phyloP scores from a whole-genome alignment of 2,113 vertebrate genomes.

The Pterocles gutturalis region DNA sequence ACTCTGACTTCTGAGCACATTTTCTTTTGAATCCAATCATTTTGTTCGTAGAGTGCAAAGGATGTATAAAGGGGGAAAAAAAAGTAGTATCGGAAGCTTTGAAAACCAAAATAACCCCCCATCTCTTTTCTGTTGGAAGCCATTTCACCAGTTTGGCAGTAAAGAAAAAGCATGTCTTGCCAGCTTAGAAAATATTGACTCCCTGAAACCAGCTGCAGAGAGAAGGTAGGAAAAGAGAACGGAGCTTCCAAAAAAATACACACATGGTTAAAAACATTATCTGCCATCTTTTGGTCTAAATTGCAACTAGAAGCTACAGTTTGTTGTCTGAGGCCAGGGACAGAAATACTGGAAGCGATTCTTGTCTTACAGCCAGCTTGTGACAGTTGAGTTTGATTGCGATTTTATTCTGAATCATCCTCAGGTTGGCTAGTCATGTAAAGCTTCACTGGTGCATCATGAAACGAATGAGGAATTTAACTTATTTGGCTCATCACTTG shows the following conservation, averaged over 20 bases:
- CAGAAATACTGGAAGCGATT: neutral
- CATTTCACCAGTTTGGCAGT: neutral
- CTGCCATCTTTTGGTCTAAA: neutral
- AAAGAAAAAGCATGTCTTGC: neutral
- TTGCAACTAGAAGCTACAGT: neutral
- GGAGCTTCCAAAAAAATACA: neutral
- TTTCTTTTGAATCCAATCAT: slow-evolving; percentile 2
- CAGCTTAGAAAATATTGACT: neutral
- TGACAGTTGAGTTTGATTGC: neutral
- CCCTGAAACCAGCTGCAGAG: neutral
- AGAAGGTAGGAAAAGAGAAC: neutral
- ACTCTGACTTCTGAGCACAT: slow-evolving; percentile 24
- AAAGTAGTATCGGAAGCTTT: neutral
- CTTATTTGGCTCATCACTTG: neutral
- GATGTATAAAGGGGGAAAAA: neutral
- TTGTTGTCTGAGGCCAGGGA: neutral
- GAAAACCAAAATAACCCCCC: neutral
- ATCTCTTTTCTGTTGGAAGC: neutral
- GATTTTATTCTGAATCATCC: neutral
- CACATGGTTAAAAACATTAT: neutral
- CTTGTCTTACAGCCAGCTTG: neutral
- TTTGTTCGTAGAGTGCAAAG: neutral
- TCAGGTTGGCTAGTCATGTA: neutral
- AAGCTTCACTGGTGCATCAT: neutral
- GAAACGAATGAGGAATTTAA: neutral